phyloP scores from a whole-genome alignment of 2,888 invertebrate genomes.

The Salpingus planirostris region DNA sequence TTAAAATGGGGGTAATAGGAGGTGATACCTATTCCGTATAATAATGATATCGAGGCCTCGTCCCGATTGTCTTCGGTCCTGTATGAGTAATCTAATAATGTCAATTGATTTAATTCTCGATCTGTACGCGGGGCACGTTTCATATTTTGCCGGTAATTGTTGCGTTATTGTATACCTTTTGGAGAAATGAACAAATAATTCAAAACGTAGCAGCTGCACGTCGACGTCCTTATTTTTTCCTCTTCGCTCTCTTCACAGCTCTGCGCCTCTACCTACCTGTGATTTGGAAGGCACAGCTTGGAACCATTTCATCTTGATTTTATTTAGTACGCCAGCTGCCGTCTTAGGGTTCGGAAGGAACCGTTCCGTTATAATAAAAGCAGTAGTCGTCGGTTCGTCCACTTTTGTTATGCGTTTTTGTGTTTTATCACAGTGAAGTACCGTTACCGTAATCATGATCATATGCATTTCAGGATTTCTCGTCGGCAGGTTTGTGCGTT shows the following conservation, averaged over 20 bases:
- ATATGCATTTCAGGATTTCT: constrained; percentile 54
- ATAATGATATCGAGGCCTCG: no score
- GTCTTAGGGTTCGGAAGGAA: constrained; percentile 21
- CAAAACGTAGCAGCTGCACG: constrained; percentile 24
- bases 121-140: constrained; percentile 9
- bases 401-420: constrained; percentile 17
- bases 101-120: constrained; percentile 11
- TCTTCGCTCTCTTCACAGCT: no score
- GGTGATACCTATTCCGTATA: no score
- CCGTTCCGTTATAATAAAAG: no score
- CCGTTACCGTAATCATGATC: constrained; percentile 47
- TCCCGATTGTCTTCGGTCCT: no score
- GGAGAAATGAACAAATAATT: background rate
- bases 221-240: constrained; percentile 22
- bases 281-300: constrained; percentile 34
- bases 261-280: constrained; percentile 31
- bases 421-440: no score
- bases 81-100: constrained; percentile 13
- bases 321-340: constrained; percentile 38
- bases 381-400: no score
- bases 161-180: no score
- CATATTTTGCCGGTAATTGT: background rate
- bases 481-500: constrained; percentile 43
- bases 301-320: constrained; percentile 27
- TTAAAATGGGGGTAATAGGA: no score